Base-by-base conservation (phyloP, 2,888 invertebrate species). In the Drosophila multiciliata region DNA sequence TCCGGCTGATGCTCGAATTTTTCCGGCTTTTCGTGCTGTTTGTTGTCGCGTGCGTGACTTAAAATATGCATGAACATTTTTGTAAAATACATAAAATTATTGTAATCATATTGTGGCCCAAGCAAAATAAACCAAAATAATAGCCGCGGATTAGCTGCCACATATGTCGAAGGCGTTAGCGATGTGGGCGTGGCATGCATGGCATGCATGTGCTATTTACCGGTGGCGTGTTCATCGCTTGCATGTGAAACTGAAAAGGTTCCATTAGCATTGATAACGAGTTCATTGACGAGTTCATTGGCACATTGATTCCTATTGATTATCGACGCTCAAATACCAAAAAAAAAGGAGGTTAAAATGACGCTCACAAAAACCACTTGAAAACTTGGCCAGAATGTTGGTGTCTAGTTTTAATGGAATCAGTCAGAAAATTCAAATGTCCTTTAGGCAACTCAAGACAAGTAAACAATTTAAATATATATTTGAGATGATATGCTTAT, bases 251-350 rank as follows among this genome's bases (percentile, higher is more conserved):
- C 8, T 20, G 29, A 67, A 57, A 75, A 23, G 40, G 45, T 62
- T 57, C 70, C 73, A 87, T 84, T 87, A 73, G 79, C 53, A 67
- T 55, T 74, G 84, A 89, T 89, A 89, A 84, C 79, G 84, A 89
- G 87, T 83, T 86, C 81, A 86, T 75, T 83, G 81, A 80, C 78
- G 83, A 86, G 82, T 86, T 89, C 84, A 84, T 87, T 87, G 84
- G 89, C 89, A 89, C 89, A 87, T 81, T 76, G 87, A 87, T 81
- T 50, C 66, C 49, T 69, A 83, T 70, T 79, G 87, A 84, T 80
- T 78, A 72, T 66, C 76, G 80, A 57, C 48, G 17, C 60, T 29
- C 11, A 17, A 38, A 20, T 8, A 65, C 35, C 58, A 15, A 62
- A 65, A 50, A 48, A 29, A 29, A 23, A 23, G 23, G n/a, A 45